Base-by-base conservation (phyloP, 1,140 invertebrate species). In the Araneus ventricosus region DNA sequence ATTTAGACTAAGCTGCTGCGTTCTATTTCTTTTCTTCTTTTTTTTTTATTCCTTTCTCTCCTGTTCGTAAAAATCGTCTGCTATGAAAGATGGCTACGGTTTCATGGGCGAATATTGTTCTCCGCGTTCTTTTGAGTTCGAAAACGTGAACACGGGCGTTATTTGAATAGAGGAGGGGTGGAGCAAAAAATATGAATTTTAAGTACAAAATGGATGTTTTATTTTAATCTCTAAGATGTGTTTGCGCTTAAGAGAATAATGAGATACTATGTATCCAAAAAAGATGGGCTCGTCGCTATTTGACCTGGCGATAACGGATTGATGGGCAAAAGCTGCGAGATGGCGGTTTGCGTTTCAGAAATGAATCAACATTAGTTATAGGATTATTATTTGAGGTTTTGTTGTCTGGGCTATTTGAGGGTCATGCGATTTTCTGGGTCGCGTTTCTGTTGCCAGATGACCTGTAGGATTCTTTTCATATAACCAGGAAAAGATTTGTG, bases 41-140 rank as follows among this genome's bases (percentile, higher is more conserved):
- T 27, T 37, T 10, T 30, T 10, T 75, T 37, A 4, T 37, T 75
- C 30, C 27, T 5, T 41, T 45, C 10, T 6, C 2, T 52, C n/a
- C 27, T 82, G 45, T 82, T 82, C n/a, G 45, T 27, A 82, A 82
- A 82, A 22, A 52, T 41, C 80, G 14, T 41, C 59, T 89, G 20
- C 41, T 88, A 8, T 37, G 8, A 88, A 34, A 20, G 24, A 89
- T 30, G 45, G 88, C 79, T 67, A 89, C 88, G 88, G 67, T 89
- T 82, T 45, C 80, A n/a, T 52, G 80, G n/a, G 22, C 41, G 39
- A 80, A 80, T 39, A 80, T 80, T 41, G 75, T 80, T 80, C 30
- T 22, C 79, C 17, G 79, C 10, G 17, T 39, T 30, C 37, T 52
- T 41, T 52, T 45, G 39, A 45, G 37, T 82, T 82, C 41, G 80